phyloP scores from a whole-genome alignment of 2,888 invertebrate genomes.

The Drosophila mulleri region DNA sequence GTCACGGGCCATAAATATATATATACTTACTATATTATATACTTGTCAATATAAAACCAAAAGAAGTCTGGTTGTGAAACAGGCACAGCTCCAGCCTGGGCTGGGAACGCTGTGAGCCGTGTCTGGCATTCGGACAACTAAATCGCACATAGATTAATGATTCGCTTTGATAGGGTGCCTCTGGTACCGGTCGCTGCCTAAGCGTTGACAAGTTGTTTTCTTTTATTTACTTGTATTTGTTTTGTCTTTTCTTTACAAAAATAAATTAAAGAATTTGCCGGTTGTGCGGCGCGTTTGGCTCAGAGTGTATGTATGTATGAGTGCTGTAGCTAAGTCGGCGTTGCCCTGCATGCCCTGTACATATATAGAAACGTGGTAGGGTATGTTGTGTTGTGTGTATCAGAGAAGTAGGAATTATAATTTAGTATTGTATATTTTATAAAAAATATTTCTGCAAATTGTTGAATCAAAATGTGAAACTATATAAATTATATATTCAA shows the following conservation, averaged over 20 bases:
- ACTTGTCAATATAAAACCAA: slow-evolving; percentile 7
- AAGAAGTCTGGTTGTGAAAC: slow-evolving; percentile 36
- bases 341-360: not conserved
- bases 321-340: slow-evolving; percentile 4
- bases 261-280: slow-evolving; percentile 18
- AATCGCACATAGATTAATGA: slow-evolving; percentile 31
- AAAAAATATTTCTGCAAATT: no score
- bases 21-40: not conserved
- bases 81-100: slow-evolving; percentile 19
- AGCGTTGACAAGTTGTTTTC: slow-evolving; percentile 22
- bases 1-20: slow-evolving; percentile 46
- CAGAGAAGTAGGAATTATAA: no score
- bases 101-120: slow-evolving; percentile 9
- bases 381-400: not conserved
- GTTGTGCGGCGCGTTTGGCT: not conserved
- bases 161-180: slow-evolving; percentile 10
- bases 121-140: slow-evolving; percentile 19
- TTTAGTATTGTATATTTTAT: not conserved
- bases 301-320: not conserved
- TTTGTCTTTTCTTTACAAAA: not conserved
- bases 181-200: slow-evolving; percentile 5
- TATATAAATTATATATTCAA: no score
- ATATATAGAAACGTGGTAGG: not conserved
- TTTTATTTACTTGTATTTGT: not conserved
- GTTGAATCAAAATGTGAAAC: no score